A percentile compares a stretch with the other conserved stretches of the same genome.
Conservation (phyloP, 2,797 vertebrate species). For the Tenualosa ilisha region DNA sequence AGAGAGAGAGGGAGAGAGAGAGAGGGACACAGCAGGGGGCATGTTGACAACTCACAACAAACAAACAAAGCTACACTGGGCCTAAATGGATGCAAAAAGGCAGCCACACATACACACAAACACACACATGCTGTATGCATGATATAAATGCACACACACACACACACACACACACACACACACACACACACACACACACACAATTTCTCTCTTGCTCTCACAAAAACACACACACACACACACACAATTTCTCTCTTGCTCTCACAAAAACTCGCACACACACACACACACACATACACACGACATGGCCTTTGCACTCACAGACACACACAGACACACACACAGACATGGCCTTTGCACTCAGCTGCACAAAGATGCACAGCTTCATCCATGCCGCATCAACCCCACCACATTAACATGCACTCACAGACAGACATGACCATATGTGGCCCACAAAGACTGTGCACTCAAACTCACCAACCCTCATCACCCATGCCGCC, state of each 20-base stretch:
- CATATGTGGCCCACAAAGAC: conserved; percentile 1
- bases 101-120: too few relatives aligned
- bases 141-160: background rate
- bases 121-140: too few relatives aligned
- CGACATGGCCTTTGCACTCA: background rate
- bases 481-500: background rate
- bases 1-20: background rate
- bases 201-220: too few relatives aligned
- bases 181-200: background rate
- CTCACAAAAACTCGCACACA: background rate
- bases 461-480: background rate
- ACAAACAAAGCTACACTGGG: background rate
- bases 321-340: background rate
- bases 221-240: background rate
- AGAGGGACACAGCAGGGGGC: background rate
- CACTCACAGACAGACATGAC: conserved; percentile 9
- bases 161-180: background rate
- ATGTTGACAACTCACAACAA: background rate
- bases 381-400: background rate
- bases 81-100: too few relatives aligned
- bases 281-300: background rate
- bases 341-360: background rate
- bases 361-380: background rate
- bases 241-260: too few relatives aligned
- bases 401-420: background rate